Conservation (phyloP, 2,113 vertebrate species). For the Anoplopoma fimbria region DNA sequence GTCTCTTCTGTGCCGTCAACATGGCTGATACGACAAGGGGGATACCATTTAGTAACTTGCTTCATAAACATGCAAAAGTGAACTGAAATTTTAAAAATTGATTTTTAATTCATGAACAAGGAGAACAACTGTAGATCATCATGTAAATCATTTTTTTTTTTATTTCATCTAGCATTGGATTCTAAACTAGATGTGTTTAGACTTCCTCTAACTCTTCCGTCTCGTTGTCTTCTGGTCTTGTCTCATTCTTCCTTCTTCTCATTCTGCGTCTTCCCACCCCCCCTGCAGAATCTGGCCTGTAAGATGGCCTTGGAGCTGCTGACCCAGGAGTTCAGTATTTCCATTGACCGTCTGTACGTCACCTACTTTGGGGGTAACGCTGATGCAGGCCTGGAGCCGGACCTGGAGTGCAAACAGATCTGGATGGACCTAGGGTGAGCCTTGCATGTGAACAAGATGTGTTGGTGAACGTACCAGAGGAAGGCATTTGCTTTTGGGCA, state of each 20-base stretch:
- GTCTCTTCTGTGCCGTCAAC: too few species aligned
- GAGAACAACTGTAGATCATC: too few species aligned
- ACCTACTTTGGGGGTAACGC: constrained; percentile 95
- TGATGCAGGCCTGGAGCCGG: constrained; percentile 91
- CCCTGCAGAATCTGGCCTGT: constrained; percentile 92
- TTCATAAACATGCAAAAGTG: not conserved
- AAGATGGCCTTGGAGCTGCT: constrained; percentile 95
- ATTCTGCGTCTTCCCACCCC: not conserved
- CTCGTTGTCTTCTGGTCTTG: not conserved
- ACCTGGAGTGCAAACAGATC: constrained; percentile 97
- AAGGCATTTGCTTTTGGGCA: not conserved
- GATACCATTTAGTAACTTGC: not conserved
- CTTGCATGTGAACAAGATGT: not conserved
- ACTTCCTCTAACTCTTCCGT: not conserved
- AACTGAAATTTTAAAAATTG: not conserved
- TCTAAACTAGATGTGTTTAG: not conserved
- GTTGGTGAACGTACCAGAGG: not conserved
- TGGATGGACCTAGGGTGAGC: constrained; percentile 97
- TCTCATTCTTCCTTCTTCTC: not conserved
- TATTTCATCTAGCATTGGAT: not conserved
- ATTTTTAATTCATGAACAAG: not conserved
- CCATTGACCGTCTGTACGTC: constrained; percentile 94
- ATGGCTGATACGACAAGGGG: not conserved
- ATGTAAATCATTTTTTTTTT: not conserved
- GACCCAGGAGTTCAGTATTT: constrained; percentile 94